Evolutionary conservation across 2,113 vertebrate genomes (phyloP), one percentile per base, ranked within the genome.

Genomic region (Hydropotes inermis): DNA sequence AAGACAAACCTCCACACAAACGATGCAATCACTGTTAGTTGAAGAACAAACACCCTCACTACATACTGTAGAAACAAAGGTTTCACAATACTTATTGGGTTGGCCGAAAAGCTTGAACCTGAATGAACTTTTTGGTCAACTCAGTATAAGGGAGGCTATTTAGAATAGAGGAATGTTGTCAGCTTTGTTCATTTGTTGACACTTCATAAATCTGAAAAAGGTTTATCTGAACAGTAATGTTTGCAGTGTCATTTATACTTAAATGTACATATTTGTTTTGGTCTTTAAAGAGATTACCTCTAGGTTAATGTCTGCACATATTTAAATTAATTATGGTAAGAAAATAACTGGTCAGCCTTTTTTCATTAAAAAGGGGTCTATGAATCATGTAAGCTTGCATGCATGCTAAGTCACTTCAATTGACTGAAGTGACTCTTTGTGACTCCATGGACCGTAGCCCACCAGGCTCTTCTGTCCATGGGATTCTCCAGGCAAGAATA

Each of bases 281-380:
- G 25, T 43, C 91, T 96, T 96, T 96, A 95, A 92, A 47, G 64
- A 94, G 2, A 86, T 92, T 88, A 79, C 36, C 52, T 7, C 25
- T 83, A 39, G 25, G 45, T 94, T 94, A 58, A 82, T 93, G 58
- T 39, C 92, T 85, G 17, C 1, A 67, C 36, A 33, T 84, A 89
- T 79, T 81, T 84, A 94, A 95, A 27, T 82, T 86, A 92, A 39
- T 81, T 87, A 21, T 61, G 84, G 61, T 79, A 88, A 94, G 82
- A 90, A 92, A 89, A 89, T 43, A 76, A 74, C 50, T 74, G 27
- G 2, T 43, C 16, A 81, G 47, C 33, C 79, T 55, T 87, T 96
- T 79, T 78, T 58, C 12, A 50, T 81, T 89, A 92, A 81, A 70
- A 89, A 70, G 30, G 13, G 1, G 11, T 82, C 67, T 78, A 1